Evolutionary conservation across 2,113 vertebrate genomes (phyloP).

Genomic region (Panthera tigris): DNA sequence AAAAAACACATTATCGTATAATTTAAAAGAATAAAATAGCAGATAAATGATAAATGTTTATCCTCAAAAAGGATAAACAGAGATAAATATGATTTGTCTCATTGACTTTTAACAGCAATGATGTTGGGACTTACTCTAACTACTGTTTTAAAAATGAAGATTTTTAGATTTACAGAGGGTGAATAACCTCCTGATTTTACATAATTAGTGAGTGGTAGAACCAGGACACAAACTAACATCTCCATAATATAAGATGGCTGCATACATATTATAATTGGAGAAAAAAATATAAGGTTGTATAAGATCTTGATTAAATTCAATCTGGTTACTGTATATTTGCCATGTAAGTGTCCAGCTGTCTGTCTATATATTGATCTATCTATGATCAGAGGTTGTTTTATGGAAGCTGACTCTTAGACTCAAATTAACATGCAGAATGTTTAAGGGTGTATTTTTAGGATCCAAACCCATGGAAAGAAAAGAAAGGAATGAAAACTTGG

Average conservation of each 20-base stretch:
- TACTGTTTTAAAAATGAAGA: not conserved
- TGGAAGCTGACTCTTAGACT: not conserved
- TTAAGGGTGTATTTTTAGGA: not conserved
- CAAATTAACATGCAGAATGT: not conserved
- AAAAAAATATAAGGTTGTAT: not conserved
- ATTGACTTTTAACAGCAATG: not conserved
- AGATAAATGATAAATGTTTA: not conserved
- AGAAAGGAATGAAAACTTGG: not conserved
- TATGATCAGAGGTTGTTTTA: not conserved
- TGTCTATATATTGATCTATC: not conserved
- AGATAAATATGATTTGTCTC: not conserved
- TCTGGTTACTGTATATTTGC: not conserved
- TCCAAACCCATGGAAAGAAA: not conserved
- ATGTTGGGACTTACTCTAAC: not conserved
- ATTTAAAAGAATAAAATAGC: not conserved
- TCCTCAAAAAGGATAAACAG: not conserved
- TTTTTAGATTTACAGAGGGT: not conserved
- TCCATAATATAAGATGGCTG: not conserved
- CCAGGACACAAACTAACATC: not conserved
- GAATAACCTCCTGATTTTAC: not conserved
- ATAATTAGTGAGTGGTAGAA: not conserved
- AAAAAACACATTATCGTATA: not conserved
- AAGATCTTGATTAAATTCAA: not conserved
- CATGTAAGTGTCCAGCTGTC: not conserved
- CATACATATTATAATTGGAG: not conserved